A percentile compares a stretch with the other conserved stretches of the same genome.
Evolutionary conservation across 2,113 vertebrate species (phyloP).

Genomic region (Apistogramma diplotaenia): DNA sequence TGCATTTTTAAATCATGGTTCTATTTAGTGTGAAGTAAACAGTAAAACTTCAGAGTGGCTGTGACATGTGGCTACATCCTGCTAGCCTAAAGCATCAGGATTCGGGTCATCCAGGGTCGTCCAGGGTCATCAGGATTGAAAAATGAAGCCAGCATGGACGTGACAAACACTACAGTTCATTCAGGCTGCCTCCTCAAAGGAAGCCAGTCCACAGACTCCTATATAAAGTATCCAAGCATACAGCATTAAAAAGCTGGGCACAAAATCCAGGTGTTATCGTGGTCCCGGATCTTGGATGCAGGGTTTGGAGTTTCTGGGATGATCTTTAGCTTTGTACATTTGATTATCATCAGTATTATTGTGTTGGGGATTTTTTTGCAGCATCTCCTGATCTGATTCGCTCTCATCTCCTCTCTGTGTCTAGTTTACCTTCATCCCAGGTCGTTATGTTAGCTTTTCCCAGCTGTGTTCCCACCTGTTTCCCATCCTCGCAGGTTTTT

Average conservation of each 20-base stretch:
- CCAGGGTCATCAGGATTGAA: background rate
- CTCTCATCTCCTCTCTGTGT: too few relatives aligned
- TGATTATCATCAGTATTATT: too few relatives aligned
- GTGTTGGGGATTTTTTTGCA: too few relatives aligned
- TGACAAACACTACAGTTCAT: background rate
- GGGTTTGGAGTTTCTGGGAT: too few relatives aligned
- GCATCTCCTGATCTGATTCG: too few relatives aligned
- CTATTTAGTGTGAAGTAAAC: background rate
- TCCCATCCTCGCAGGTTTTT: too few relatives aligned
- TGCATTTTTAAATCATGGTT: background rate
- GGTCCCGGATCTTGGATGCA: too few relatives aligned
- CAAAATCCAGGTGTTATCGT: background rate
- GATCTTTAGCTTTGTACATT: too few relatives aligned
- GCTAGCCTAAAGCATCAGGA: background rate
- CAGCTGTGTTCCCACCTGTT: too few relatives aligned
- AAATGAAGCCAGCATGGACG: background rate
- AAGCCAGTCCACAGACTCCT: background rate
- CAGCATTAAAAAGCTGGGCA: background rate
- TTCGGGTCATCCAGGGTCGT: too few relatives aligned
- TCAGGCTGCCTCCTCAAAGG: fast-evolving
- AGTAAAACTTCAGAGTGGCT: background rate
- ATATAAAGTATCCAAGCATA: background rate
- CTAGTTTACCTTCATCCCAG: too few relatives aligned
- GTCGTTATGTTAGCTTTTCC: too few relatives aligned
- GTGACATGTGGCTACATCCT: background rate